Evolutionary conservation across 2,797 vertebrate genomes (phyloP).

Genomic region (Etheostoma perlongum): DNA sequence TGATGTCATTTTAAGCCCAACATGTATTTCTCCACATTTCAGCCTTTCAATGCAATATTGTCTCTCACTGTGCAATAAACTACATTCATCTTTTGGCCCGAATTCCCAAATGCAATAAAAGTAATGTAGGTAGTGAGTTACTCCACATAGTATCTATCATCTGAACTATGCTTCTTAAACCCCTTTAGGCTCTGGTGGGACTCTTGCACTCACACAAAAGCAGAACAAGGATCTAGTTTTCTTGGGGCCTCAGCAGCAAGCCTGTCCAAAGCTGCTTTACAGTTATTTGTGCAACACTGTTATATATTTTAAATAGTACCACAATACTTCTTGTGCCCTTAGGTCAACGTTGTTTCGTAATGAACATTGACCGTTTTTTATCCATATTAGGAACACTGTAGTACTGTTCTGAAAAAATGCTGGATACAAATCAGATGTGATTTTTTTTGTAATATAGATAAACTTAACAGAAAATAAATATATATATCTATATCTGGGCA

Average conservation of each 20-base stretch:
- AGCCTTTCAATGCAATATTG: constrained; percentile 20
- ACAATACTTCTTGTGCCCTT: background rate
- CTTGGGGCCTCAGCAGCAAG: constrained; percentile 19
- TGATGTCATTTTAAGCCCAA: no score
- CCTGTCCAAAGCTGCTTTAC: background rate
- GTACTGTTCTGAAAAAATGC: background rate
- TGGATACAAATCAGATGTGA: no score
- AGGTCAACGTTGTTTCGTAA: no score
- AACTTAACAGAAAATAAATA: no score
- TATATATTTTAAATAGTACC: background rate
- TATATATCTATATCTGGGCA: no score
- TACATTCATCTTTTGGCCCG: constrained; percentile 46
- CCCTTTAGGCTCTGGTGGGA: constrained; percentile 27
- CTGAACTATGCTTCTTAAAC: constrained; percentile 26
- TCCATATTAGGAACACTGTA: background rate
- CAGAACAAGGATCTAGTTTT: constrained; percentile 37
- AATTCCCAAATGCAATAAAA: constrained; percentile 64
- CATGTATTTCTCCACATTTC: constrained; percentile 1
- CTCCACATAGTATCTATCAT: constrained; percentile 39
- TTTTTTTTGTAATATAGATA: no score
- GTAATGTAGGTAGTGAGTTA: constrained; percentile 37
- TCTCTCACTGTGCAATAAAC: constrained; percentile 22
- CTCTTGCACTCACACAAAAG: constrained; percentile 53
- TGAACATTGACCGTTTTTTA: background rate
- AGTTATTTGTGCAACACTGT: background rate